A percentile compares a stretch with the other conserved stretches of the same genome.
Evolutionary conservation across 2,888 invertebrate genomes (phyloP).

Genomic region (Lissonota sp.): DNA sequence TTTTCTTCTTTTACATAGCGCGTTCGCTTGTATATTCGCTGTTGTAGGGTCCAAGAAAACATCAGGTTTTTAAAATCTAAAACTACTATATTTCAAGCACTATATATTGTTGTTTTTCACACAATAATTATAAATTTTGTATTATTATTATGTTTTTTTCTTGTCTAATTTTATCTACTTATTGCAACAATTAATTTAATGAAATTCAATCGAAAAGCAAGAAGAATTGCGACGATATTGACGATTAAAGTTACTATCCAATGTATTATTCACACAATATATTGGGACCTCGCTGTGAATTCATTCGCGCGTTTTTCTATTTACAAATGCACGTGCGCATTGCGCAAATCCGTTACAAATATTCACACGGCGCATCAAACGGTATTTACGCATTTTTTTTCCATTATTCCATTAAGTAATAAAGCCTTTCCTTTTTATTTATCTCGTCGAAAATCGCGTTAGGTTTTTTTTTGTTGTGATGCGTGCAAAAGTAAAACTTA

Average conservation of each 20-base stretch:
- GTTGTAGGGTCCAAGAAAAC: not conserved
- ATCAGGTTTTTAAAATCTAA: conserved; percentile 23
- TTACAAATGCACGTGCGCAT: conserved; percentile 46
- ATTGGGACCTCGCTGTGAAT: not conserved
- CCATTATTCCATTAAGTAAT: not conserved
- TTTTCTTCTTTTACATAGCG: conserved; percentile 6
- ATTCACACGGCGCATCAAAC: conserved; percentile 13
- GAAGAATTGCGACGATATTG: conserved; percentile 13
- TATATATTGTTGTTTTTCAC: conserved; percentile 34
- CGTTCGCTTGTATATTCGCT: conserved; percentile 10
- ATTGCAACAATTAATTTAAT: not conserved
- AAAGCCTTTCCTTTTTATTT: not conserved
- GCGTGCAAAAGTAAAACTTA: conserved; percentile 18
- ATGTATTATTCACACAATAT: conserved; percentile 13
- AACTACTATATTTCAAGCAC: conserved; percentile 37
- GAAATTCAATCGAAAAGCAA: not conserved
- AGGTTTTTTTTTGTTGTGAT: conserved; percentile 4
- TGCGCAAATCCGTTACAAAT: conserved; percentile 16
- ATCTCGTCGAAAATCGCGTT: conserved; percentile 25
- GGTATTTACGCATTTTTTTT: conserved; percentile 18
- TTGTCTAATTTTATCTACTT: not conserved
- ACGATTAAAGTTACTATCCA: conserved; percentile 25
- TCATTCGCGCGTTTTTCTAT: conserved; percentile 32
- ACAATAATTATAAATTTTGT: conserved; percentile 38
- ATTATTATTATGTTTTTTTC: not conserved